phyloP scores from a whole-genome alignment of 2,888 invertebrate genomes.

The Drosophila kuntzei region DNA sequence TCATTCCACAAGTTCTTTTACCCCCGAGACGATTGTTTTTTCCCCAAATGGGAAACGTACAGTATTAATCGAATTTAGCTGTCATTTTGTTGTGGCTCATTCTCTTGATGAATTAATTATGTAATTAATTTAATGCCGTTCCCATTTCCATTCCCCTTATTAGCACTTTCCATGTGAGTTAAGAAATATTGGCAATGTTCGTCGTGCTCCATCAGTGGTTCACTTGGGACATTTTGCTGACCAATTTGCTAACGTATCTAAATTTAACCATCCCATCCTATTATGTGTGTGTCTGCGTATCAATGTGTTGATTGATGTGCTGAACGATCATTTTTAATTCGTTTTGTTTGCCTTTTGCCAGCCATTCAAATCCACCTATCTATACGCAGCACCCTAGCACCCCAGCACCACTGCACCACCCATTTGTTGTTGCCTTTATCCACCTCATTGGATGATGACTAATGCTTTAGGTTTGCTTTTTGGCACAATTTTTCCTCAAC shows the following conservation, averaged over 20 bases:
- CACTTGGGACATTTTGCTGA: slow-evolving; percentile 44
- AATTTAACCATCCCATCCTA: slow-evolving; percentile 44
- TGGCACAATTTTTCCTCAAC: slow-evolving; percentile 70
- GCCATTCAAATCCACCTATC: slow-evolving; percentile 35
- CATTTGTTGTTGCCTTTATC: slow-evolving; percentile 6
- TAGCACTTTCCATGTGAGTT: slow-evolving; percentile 1
- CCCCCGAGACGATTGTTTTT: slow-evolving; percentile 2
- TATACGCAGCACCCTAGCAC: not conserved
- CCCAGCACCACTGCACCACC: not conserved
- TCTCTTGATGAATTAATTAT: slow-evolving; percentile 64
- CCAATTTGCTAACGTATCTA: slow-evolving; percentile 48
- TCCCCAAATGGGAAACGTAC: not conserved
- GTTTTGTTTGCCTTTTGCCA: slow-evolving; percentile 53
- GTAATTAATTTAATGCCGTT: slow-evolving; percentile 55
- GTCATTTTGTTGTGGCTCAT: slow-evolving; percentile 8
- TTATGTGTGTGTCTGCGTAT: slow-evolving; percentile 32
- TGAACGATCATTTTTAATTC: slow-evolving; percentile 78
- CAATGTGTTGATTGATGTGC: slow-evolving; percentile 77
- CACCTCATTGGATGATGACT: slow-evolving; percentile 55
- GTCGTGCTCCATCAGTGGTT: slow-evolving; percentile 28
- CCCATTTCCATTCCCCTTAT: not conserved
- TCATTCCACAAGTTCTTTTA: not conserved
- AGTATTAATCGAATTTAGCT: slow-evolving; percentile 11
- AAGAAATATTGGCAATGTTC: slow-evolving; percentile 8
- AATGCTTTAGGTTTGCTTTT: slow-evolving; percentile 66